Percentiles rank a stretch among this genome's conserved stretches.
phyloP scores from a whole-genome alignment of 2,888 invertebrate species.

The Cactoblastis cactorum region DNA sequence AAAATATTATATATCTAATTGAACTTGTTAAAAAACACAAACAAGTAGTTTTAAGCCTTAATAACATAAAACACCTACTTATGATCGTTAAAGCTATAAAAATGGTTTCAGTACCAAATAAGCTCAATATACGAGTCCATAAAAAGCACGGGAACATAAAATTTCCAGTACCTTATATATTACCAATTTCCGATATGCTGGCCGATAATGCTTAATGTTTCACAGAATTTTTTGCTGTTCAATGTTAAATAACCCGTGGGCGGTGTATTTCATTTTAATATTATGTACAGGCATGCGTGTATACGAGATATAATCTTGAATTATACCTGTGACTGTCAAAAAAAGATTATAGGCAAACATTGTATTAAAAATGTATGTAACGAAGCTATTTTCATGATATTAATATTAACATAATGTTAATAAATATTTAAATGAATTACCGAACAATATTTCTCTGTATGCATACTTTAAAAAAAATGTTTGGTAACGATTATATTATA shows the following conservation, averaged over 20 bases:
- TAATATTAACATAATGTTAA: no score
- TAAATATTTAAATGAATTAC: no score
- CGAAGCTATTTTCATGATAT: no score
- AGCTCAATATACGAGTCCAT: constrained; percentile 64
- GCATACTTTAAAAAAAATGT: no score
- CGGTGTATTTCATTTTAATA: constrained; percentile 10
- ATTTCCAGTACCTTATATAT: constrained; percentile 52
- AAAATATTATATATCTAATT: no score
- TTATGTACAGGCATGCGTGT: constrained; percentile 12
- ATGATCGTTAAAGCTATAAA: constrained; percentile 61
- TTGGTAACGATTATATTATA: no score
- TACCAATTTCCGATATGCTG: constrained; percentile 57
- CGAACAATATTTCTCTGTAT: no score
- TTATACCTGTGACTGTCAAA: background rate
- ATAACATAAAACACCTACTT: constrained; percentile 59
- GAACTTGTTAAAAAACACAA: background rate
- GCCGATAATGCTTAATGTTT: constrained; percentile 33
- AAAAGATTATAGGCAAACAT: background rate
- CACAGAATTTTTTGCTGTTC: constrained; percentile 19
- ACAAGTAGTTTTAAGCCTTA: constrained; percentile 14
- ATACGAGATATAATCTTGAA: constrained; percentile 2
- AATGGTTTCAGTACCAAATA: constrained; percentile 60
- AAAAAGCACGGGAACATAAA: constrained; percentile 65
- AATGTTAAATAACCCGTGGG: constrained; percentile 10
- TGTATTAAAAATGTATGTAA: background rate